Evolutionary conservation across 2,113 vertebrate species (phyloP), one percentile per base, ranked within the genome.

Genomic region (Oenanthe melanoleuca): DNA sequence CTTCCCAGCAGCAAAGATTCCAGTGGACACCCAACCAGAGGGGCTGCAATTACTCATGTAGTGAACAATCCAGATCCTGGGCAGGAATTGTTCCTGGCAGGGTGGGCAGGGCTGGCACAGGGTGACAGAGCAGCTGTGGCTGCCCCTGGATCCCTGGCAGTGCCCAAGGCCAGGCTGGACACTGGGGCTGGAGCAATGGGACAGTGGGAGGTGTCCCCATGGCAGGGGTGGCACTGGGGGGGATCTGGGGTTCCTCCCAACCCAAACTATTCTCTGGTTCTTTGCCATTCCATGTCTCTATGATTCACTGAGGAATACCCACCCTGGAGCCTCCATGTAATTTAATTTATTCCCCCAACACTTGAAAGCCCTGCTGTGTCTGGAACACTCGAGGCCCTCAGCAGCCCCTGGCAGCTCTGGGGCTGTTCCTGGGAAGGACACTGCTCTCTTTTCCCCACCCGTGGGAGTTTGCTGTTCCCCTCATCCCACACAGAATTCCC

Each of bases 221-320:
- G 61, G 25, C 31, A 52, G 21, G 60, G 33, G 11, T 33, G 72
- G 37, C 1, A 22, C 9, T 8, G 37, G 53, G 0, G 9, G 72
- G 0, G 9, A 1, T 78, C 1, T 69, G 0, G 9, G 6, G 2
- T 61, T 33, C 23, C 22, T 52, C 34, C 47, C 40, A 2, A 22
- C 4, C 47, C 47, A 31, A 52, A 6, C 18, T 11, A 37, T 34
- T 40, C 19, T 70, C 19, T 25, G 37, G 8, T 25, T 81, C 29
- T 69, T 0, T 49, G 64, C 6, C 64, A 47, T 47, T 69, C 66
- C 47, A 29, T 21, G 24, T 29, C 23, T 34, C 49, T 21, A 3
- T 57, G 11, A 6, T 25, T 59, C 64, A 72, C 56, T 23, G 25
- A 59, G 26, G 42, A 56, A 22, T 31, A 15, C 6, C 78, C 45